phyloP scores from a whole-genome alignment of 2,888 invertebrate genomes.

The Tenthredo mesomela region DNA sequence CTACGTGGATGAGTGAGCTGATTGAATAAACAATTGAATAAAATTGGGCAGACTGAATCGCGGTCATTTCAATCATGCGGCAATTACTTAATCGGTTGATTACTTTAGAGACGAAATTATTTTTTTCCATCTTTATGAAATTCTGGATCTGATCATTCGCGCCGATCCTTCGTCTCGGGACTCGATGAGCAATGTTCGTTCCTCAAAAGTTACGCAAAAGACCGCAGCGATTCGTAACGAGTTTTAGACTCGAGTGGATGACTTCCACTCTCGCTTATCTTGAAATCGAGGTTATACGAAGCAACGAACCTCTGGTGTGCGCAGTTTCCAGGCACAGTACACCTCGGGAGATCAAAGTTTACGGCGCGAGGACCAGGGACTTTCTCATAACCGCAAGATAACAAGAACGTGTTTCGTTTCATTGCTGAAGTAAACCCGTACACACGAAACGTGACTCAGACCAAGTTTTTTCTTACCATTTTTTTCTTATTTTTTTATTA shows the following conservation, averaged over 20 bases:
- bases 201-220: not conserved
- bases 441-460: constrained; percentile 38
- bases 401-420: constrained; percentile 50
- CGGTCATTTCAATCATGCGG: not conserved
- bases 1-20: not conserved
- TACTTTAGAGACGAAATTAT: not conserved
- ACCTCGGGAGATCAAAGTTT: constrained; percentile 49
- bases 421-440: constrained; percentile 45
- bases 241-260: constrained; percentile 38
- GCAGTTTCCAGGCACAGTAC: constrained; percentile 13
- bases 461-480: not conserved
- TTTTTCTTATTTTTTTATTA: not conserved
- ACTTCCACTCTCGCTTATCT: constrained; percentile 48
- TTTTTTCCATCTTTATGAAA: not conserved
- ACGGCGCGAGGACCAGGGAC: constrained; percentile 40
- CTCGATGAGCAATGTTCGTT: not conserved
- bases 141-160: not conserved
- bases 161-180: not conserved
- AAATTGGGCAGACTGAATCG: not conserved
- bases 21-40: not conserved
- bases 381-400: constrained; percentile 50
- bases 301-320: constrained; percentile 18
- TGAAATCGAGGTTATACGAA: constrained; percentile 30
- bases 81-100: not conserved
- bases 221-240: constrained; percentile 39